Conservation (phyloP, 2,113 vertebrate species). For the Eublepharis macularius region DNA sequence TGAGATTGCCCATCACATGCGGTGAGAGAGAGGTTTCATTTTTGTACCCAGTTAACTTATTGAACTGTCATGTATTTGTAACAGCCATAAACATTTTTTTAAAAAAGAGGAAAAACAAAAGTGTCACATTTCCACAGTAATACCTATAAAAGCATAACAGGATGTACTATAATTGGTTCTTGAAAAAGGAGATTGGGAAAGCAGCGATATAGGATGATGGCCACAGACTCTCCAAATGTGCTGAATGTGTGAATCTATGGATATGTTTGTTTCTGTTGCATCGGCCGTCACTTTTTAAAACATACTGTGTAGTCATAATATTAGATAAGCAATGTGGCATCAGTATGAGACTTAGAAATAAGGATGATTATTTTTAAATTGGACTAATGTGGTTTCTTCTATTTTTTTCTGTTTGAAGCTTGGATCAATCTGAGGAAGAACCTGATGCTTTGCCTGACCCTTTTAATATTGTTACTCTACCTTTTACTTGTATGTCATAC, state of each 20-base stretch:
- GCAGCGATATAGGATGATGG: too few relatives aligned
- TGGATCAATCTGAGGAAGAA: slow-evolving; percentile 68
- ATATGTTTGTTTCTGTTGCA: background rate
- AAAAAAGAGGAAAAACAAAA: background rate
- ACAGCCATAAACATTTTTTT: background rate
- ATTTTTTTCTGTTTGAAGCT: slow-evolving; percentile 56
- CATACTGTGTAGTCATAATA: background rate
- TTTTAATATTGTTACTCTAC: slow-evolving; percentile 77
- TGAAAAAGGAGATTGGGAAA: too few relatives aligned
- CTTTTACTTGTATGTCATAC: slow-evolving; percentile 82
- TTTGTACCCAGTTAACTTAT: background rate
- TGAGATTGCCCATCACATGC: slow-evolving; percentile 59
- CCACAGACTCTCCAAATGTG: too few relatives aligned
- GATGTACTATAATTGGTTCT: too few relatives aligned
- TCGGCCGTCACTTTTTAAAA: too few relatives aligned
- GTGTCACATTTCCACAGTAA: background rate
- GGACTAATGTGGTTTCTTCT: slow-evolving; percentile 27
- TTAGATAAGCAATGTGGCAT: background rate
- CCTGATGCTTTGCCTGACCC: slow-evolving; percentile 63
- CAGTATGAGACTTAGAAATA: background rate
- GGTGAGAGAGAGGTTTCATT: slow-evolving; percentile 62
- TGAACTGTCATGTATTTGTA: slow-evolving; percentile 23
- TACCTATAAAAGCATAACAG: background rate
- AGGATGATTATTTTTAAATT: slow-evolving; percentile 18
- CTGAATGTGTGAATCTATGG: background rate